Base-by-base conservation (phyloP, 1,140 invertebrate genomes). In the Helicoverpa zea region DNA sequence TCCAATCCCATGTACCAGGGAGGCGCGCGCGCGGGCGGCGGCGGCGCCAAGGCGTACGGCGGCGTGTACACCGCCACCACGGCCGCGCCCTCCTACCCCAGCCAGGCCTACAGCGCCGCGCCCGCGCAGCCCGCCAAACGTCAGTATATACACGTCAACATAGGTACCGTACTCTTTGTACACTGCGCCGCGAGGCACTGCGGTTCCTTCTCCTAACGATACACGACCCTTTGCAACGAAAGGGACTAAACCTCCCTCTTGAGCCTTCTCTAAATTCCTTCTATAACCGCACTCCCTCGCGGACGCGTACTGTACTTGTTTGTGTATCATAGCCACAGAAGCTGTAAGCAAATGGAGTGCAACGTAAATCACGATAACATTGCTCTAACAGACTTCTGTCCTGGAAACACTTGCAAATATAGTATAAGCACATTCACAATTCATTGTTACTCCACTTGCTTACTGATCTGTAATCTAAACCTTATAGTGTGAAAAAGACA, bases 41-140 rank as follows among this genome's bases (percentile, higher is more conserved):
- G 90, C 83, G 89, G 87, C 78, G 89, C 90, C 88, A 91, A 95
- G 81, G 84, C 96, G 85, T 92, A 96, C 94, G 88, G 95, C 90
- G 84, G 94, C 91, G 93, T 96, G 90, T 89, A 96, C 95, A 85
- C 94, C 51, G 93, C 94, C 86, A 88, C 95, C 89, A 89, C 93
- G 63, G 88, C 92, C 78, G 89, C 93, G 30, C 90, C 94, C 56
- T 91, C 92, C 61, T 94, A 94, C 87, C 90, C 90, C 81, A 88
- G 91, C 84, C 94, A 95, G 89, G 82, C 91, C 72, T 94, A 94
- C 90, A 87, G 87, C 54, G 90, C 90, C 61, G 54, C 83, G 79
- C 91, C 93, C 49, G 89, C 90, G 61, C 91, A 93, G 85, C 84
- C 90, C 16, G 87, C 91, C 82, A 94, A 94, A 84, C 92, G 93